Evolutionary conservation across 2,888 invertebrate genomes (phyloP), one percentile per base, ranked within the genome.

Genomic region (Cinara cedri): DNA sequence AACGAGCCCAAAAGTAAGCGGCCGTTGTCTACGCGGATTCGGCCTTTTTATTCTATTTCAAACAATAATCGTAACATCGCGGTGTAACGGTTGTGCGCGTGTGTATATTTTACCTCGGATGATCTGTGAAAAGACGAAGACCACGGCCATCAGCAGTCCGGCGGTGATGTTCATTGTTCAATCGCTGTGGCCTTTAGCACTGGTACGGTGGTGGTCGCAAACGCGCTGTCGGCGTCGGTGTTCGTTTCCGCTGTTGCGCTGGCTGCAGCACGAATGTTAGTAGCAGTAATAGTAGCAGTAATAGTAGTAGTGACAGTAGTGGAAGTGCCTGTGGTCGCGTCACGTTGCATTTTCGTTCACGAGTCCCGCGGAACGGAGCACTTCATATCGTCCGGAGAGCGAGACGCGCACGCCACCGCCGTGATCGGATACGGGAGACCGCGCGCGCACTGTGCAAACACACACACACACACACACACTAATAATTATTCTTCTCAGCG

Each of bases 331-430:
- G 14, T 34, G 74, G 42, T 24, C 63, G 63, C 8, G 63, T 72
- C 72, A 26, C 63, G 74, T 60, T 21, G 68, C 68, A 68, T 78
- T 70, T 78, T 78, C 57, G 57, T 70, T 78, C 78, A 78, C 78
- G 70, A 21, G 55, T 78, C 70, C 60, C 57, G 62, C 68, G 60
- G 24, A 68, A 60, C 78, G 78, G 49, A 51, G 49, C 60, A 70
- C 78, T 60, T 78, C 78, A 78, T 75, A 75, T 76, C 76, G 76
- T 66, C 76, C 57, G 19, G 24, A 34, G 42, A 10, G 21, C 62
- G 72, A 9, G 9, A 6, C 11, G 24, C 1, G 9, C 19, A 1
- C 19, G 8, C 9, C n/a, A 10, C 14, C 9, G 68, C 14, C 26
- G 19, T 16, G 57, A 21, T 4, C 55, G 71, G 55, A n/a, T 34